Conservation (phyloP, 2,888 invertebrate genomes). For the Phengaris arion region DNA sequence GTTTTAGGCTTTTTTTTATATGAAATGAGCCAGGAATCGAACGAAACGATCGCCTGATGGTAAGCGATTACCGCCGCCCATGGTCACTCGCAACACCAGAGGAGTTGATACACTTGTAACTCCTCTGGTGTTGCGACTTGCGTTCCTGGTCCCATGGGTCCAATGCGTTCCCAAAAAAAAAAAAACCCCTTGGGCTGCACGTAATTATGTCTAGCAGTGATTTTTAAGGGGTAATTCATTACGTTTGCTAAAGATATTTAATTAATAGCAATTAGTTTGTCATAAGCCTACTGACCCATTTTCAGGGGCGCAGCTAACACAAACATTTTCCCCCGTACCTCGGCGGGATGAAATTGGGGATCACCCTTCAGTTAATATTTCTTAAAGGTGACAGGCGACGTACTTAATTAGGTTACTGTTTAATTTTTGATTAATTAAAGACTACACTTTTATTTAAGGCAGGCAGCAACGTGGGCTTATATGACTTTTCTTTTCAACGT, state of each 20-base stretch:
- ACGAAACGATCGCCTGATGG: too few relatives aligned
- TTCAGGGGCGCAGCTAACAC: neutral
- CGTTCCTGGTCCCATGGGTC: too few relatives aligned
- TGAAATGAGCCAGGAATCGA: too few relatives aligned
- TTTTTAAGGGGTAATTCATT: neutral
- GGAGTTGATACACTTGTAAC: too few relatives aligned
- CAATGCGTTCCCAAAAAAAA: too few relatives aligned
- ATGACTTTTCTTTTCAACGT: neutral
- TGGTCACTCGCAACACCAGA: too few relatives aligned
- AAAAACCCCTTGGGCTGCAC: too few relatives aligned
- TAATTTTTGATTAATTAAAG: conserved; percentile 3
- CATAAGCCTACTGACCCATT: neutral
- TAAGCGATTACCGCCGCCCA: too few relatives aligned
- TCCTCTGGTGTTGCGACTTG: too few relatives aligned
- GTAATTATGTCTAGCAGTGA: too few relatives aligned
- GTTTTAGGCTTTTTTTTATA: too few relatives aligned
- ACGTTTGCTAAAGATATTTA: neutral
- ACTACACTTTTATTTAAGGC: neutral
- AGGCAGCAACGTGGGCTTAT: neutral
- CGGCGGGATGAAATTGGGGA: neutral
- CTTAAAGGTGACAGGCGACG: neutral
- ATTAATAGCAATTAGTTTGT: neutral
- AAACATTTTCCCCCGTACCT: neutral
- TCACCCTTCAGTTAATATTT: neutral
- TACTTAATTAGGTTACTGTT: neutral